Evolutionary conservation across 2,113 vertebrate genomes (phyloP), one percentile per base, ranked within the genome.

Genomic region (Cairina moschata): DNA sequence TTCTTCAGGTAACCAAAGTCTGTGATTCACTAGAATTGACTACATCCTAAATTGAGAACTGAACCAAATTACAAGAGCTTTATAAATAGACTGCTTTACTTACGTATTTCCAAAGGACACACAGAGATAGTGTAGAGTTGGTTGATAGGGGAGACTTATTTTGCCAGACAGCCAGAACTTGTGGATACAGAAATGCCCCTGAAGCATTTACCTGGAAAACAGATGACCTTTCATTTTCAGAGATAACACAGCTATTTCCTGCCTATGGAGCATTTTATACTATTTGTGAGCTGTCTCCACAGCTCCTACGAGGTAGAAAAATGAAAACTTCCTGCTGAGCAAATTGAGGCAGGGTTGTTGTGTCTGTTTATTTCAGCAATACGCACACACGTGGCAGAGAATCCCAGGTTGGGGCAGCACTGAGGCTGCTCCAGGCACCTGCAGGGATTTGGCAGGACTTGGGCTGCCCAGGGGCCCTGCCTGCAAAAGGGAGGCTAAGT

Each of bases 371-470:
- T 90, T 84, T 56, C 66, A 60, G 46, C 16, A 86, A 13, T 0
- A 17, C 3, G 2, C 31, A 17, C 7, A 0, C 20, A 2, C 0
- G 0, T 44, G 58, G 28, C 59, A 54, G 48, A 1, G 0, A 42
- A 36, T 42, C 23, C 34, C 50, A 18, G 23, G 11, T 15, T 31
- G n/a, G 40, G 1, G 29, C 58, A 68, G 44, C 66, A 38, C 66
- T 17, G 11, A 58, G 34, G 10, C 50, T 3, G 0, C 1, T 20
- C 13, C 78, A 11, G 26, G 34, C 1, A 0, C n/a, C 25, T 13
- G 13, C 1, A 0, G 1, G 38, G 32, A 18, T 82, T 25, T 1
- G 2, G 0, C 4, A 0, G 34, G 62, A 12, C 48, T 65, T 52
- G 54, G 58, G n/a, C 58, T 25, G 50, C 26, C n/a, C 67, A 74